A percentile compares a stretch with the other conserved stretches of the same genome.
These are phyloP conservation scores for Sebastes minor DNA, from an alignment of 2,797 vertebrate species.

Conservation along the genomic window DNA sequence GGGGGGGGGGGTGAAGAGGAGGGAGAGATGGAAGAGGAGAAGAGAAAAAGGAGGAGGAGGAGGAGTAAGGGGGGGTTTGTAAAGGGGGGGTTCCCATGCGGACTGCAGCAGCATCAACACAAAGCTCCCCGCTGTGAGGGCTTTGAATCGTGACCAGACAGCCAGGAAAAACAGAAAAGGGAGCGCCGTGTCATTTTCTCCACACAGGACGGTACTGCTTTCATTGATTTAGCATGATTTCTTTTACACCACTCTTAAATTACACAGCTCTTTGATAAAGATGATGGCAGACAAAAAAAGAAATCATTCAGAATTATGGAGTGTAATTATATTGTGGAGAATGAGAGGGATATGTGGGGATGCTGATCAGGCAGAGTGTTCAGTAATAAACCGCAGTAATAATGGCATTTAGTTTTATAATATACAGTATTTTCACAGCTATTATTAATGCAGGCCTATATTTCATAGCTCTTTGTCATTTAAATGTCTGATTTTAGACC, in stretches of 20 bases:
- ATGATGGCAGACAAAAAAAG: not conserved
- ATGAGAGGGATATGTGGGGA: slow-evolving; percentile 1
- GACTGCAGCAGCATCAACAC: slow-evolving; percentile 72
- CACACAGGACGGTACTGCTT: slow-evolving; percentile 54
- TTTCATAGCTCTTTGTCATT: slow-evolving; percentile 3
- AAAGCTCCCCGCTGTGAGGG: slow-evolving; percentile 58
- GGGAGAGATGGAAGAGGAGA: slow-evolving; percentile 21
- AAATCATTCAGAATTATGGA: slow-evolving; percentile 2
- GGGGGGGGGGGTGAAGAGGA: slow-evolving; percentile 12
- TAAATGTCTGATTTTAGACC: not conserved
- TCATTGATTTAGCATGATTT: slow-evolving; percentile 37
- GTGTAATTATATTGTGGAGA: slow-evolving; percentile 5
- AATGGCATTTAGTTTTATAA: slow-evolving; percentile 14
- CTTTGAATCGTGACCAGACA: slow-evolving; percentile 82
- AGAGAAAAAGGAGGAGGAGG: not conserved
- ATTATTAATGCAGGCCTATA: not conserved
- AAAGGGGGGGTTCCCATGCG: slow-evolving; percentile 63
- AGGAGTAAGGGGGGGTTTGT: not conserved
- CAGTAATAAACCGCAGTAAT: slow-evolving; percentile 6
- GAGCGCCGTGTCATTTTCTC: slow-evolving; percentile 61
- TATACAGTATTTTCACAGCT: not conserved
- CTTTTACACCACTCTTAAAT: slow-evolving; percentile 9
- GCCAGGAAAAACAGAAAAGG: slow-evolving; percentile 50
- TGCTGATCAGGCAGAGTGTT: slow-evolving; percentile 22
- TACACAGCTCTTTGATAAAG: slow-evolving; percentile 11